A percentile compares a stretch with the other conserved stretches of the same genome.
phyloP scores from a whole-genome alignment of 2,888 invertebrate genomes.

The Balanococcus diminutus region DNA sequence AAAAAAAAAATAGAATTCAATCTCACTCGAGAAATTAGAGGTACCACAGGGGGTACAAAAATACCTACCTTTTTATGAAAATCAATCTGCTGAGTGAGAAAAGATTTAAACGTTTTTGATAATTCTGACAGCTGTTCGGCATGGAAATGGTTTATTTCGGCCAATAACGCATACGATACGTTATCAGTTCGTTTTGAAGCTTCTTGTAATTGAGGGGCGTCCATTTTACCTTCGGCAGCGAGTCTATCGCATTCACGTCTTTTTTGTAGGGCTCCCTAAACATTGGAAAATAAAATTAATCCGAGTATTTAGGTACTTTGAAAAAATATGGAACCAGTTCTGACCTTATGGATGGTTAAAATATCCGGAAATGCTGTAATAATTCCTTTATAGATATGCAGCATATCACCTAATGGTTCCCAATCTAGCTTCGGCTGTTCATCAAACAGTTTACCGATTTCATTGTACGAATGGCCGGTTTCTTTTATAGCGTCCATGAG shows the following conservation, averaged over 20 bases:
- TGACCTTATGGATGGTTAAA: constrained; percentile 82
- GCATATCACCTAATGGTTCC: constrained; percentile 87
- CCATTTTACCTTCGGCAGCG: constrained; percentile 81
- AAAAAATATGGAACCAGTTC: constrained; percentile 41
- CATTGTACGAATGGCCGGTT: constrained; percentile 87
- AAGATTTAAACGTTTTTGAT: constrained; percentile 82
- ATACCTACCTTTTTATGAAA: constrained; percentile 79
- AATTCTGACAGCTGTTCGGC: constrained; percentile 83
- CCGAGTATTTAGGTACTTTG: too few species aligned
- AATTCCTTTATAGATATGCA: constrained; percentile 94
- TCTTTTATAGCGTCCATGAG: constrained; percentile 65
- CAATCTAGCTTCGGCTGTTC: constrained; percentile 89
- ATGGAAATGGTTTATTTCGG: constrained; percentile 94
- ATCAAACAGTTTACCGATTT: constrained; percentile 86
- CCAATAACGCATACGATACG: constrained; percentile 89
- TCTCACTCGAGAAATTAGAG: too few species aligned
- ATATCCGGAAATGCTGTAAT: constrained; percentile 90
- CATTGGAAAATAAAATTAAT: background rate
- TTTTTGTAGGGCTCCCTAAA: constrained; percentile 78
- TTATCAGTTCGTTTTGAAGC: constrained; percentile 85
- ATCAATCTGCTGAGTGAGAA: constrained; percentile 84
- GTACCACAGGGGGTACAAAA: background rate
- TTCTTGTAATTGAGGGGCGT: constrained; percentile 78
- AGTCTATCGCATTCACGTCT: constrained; percentile 85
- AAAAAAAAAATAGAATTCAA: background rate